Conservation (phyloP, 1,140 invertebrate genomes). For the Phocides pigmalion region DNA sequence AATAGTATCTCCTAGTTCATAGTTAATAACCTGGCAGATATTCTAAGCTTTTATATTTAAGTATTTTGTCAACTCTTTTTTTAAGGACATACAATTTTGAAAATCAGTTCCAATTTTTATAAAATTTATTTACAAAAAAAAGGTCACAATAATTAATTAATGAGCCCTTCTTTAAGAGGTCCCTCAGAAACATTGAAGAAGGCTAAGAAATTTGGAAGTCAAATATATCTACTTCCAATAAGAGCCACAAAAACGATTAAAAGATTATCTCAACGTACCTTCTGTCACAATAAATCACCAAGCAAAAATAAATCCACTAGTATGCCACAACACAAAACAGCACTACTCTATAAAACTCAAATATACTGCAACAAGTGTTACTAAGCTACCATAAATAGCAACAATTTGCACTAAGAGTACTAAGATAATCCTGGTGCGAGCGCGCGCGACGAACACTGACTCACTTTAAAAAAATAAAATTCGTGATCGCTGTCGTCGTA, state of each 20-base stretch:
- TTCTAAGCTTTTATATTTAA: too few species aligned
- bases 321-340: conserved; percentile 24
- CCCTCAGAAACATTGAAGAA: too few species aligned
- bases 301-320: conserved; percentile 10
- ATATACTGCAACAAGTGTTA: conserved; percentile 20
- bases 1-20: too few species aligned
- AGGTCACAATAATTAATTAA: too few species aligned
- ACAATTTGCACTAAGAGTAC: conserved; percentile 12
- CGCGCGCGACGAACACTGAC: conserved; percentile 10
- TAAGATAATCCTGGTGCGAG: not conserved
- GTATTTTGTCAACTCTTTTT: too few species aligned
- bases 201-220: not conserved
- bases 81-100: too few species aligned
- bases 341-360: conserved; percentile 7
- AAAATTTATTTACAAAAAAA: too few species aligned
- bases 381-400: conserved; percentile 12
- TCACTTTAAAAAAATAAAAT: conserved; percentile 29
- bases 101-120: too few species aligned
- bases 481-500: conserved; percentile 18
- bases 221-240: not conserved
- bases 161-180: too few species aligned
- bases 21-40: too few species aligned
- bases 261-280: not conserved
- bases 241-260: not conserved
- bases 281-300: not conserved